These are phyloP conservation scores for Burhinus oedicnemus DNA, from an alignment of 2,113 vertebrate species.

Conservation along the genomic window DNA sequence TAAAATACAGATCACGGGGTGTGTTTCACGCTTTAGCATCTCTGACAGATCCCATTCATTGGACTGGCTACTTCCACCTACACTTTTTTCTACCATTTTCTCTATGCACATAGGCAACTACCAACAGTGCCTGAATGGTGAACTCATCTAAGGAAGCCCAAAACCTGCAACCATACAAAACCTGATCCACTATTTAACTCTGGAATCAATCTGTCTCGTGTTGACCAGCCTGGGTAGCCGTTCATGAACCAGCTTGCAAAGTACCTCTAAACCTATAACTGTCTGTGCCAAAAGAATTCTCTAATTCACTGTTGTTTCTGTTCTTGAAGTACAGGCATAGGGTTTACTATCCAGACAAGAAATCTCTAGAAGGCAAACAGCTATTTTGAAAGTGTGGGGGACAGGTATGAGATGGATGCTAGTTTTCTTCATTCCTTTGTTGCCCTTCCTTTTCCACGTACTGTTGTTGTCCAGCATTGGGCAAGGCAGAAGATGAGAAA, in stretches of 20 bases:
- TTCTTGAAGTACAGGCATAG: not conserved
- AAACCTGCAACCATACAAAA: not conserved
- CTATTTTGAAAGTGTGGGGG: not conserved
- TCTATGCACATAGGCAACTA: not conserved
- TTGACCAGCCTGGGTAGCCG: not conserved
- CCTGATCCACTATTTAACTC: not conserved
- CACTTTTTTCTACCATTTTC: not conserved
- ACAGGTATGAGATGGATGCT: not conserved
- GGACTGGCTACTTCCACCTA: not conserved
- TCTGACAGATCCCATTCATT: not conserved
- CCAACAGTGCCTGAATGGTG: not conserved
- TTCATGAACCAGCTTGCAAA: not conserved
- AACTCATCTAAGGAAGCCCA: not conserved
- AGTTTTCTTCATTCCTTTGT: not conserved
- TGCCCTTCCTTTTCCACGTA: not conserved
- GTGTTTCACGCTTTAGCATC: not conserved
- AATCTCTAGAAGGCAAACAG: not conserved
- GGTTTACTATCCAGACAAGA: not conserved
- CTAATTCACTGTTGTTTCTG: not conserved
- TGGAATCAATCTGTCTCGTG: not conserved
- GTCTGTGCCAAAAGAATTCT: not conserved
- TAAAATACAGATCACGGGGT: not conserved
- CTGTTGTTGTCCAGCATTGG: not conserved
- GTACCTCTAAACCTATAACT: not conserved
- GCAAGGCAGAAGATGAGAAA: not conserved